phyloP scores from a whole-genome alignment of 2,888 invertebrate genomes.

The Noctua janthina region DNA sequence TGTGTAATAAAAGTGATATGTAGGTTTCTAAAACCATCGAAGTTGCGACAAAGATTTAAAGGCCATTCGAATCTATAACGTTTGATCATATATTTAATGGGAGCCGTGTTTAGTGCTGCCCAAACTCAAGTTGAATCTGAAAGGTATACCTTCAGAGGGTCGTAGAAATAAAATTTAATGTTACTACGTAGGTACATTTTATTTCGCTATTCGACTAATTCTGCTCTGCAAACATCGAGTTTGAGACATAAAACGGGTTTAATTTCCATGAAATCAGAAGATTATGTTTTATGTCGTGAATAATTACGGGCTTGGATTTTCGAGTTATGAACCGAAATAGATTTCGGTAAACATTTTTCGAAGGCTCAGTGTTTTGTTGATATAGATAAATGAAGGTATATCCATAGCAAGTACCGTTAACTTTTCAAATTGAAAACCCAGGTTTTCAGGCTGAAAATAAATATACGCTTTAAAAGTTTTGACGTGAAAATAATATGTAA shows the following conservation, averaged over 20 bases:
- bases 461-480: conserved; percentile 4
- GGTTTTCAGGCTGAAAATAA: neutral
- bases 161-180: conserved; percentile 49
- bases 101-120: conserved; percentile 44
- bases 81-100: conserved; percentile 53
- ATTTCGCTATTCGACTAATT: conserved; percentile 49
- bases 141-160: conserved; percentile 17
- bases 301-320: conserved; percentile 43
- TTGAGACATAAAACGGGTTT: conserved; percentile 48
- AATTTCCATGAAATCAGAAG: conserved; percentile 52
- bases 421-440: conserved; percentile 4
- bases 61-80: conserved; percentile 48
- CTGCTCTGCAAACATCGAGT: conserved; percentile 49
- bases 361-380: conserved; percentile 5
- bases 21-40: conserved; percentile 48
- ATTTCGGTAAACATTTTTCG: conserved; percentile 13
- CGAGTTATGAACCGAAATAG: conserved; percentile 25
- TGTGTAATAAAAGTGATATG: conserved; percentile 58
- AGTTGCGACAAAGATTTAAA: conserved; percentile 39
- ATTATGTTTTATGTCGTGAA: conserved; percentile 53
- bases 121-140: conserved; percentile 34
- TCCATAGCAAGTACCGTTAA: neutral
- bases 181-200: conserved; percentile 51
- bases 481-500: neutral
- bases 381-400: neutral